These are phyloP conservation scores for Pseudomyrmex pallidus DNA, from an alignment of 1,140 invertebrate genomes.

Conservation along the genomic window DNA sequence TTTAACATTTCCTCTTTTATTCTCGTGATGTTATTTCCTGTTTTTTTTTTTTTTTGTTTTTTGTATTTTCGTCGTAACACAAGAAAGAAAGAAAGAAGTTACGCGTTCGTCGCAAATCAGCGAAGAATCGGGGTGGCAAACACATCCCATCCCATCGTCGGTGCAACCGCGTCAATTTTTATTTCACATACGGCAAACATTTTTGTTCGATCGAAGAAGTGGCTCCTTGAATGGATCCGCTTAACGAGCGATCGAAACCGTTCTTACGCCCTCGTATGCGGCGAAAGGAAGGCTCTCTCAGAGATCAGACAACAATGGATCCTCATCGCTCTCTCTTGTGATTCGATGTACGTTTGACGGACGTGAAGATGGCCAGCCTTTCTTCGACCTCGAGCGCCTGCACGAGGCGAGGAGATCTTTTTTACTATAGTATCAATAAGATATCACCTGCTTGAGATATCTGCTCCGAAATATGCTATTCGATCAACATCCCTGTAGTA, in stretches of 20 bases:
- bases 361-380: constrained; percentile 70
- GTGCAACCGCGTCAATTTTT: constrained; percentile 30
- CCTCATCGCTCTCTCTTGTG: constrained; percentile 70
- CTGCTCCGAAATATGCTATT: constrained; percentile 65
- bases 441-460: constrained; percentile 73
- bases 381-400: constrained; percentile 60
- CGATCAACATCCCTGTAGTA: constrained; percentile 24
- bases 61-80: neutral
- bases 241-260: constrained; percentile 71
- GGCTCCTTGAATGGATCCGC: constrained; percentile 63
- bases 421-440: constrained; percentile 67
- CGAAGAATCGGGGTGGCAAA: constrained; percentile 36
- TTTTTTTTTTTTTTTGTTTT: constrained; percentile 2
- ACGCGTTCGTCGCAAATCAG: constrained; percentile 20
- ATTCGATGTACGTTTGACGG: constrained; percentile 73
- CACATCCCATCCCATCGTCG: constrained; percentile 13
- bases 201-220: constrained; percentile 57
- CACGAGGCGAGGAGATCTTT: constrained; percentile 33
- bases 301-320: constrained; percentile 67
- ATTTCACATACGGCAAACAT: constrained; percentile 61
- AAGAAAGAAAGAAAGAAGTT: constrained; percentile 6
- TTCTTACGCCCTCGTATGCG: constrained; percentile 59
- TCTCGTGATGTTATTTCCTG: neutral
- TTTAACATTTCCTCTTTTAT: constrained; percentile 33
- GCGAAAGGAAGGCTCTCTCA: constrained; percentile 59